Evolutionary conservation across 1,140 invertebrate genomes (phyloP), one percentile per base, ranked within the genome.

Genomic region (Schlechtendalia chinensis): DNA sequence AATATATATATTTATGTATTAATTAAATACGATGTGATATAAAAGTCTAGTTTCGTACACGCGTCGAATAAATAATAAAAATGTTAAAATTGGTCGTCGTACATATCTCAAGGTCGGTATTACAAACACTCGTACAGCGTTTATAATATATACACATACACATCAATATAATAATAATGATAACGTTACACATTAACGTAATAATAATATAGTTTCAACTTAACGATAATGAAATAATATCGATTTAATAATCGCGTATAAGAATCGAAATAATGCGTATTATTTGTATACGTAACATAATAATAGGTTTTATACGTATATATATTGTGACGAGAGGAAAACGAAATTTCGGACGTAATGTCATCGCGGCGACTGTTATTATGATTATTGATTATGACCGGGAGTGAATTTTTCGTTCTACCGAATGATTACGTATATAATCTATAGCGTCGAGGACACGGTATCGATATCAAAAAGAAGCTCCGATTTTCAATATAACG

Each of bases 81-180:
- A 39, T n/a, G 19, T 65, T 65, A 65, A 65, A 65, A 65, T 65
- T 65, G 61, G 61, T 65, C 61, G 29, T 65, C 19, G n/a, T 65
- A 65, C 16, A 65, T 65, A n/a, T n/a, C n/a, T 65, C 32, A 19
- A 65, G 19, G 8, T n/a, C 10, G 1, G 19, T n/a, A 39, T 8
- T n/a, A n/a, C n/a, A 39, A 65, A 65, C 16, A 27, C 17, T 61
- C 32, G 17, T 14, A 65, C 11, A 24, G 10, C 39, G 10, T 29
- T 61, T 65, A 65, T 65, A 65, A 65, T 65, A 11, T 63, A 16
- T 61, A 1, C n/a, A 12, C 32, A 63, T n/a, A 11, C n/a, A n/a
- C 19, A n/a, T 63, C 10, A 63, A 19, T 19, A 63, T 29, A 32
- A 16, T 29, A 32, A 63, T 63, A 29, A 63, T 29, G 19, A 63